Base-by-base conservation (phyloP, 2,113 vertebrate species). In the Triplophysa tibetana region DNA sequence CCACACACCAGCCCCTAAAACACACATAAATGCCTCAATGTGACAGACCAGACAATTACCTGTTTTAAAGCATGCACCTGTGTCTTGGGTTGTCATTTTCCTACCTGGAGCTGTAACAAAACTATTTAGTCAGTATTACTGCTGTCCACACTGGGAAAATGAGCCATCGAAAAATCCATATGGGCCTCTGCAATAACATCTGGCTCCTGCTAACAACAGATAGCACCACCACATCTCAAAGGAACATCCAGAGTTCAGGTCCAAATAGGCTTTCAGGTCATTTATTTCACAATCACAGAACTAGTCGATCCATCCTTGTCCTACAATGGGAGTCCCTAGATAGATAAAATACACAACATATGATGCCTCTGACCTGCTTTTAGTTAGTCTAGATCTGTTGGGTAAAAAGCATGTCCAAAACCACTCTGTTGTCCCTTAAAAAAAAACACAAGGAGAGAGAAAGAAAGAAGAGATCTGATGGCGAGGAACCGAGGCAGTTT, bases 201-300 rank as follows among this genome's bases (percentile, higher is more conserved):
- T 74, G 69, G 74, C 69, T 21, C 64, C 3, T 23, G n/a, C 11
- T 76, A 45, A 70, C 58, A 66, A 67, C 7, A 52, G 52, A 50
- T 10, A 82, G 29, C 33, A 56, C 11, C 11, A 50, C 3, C 8
- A 52, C 4, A 29, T 26, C 16, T 21, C 54, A 19, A 23, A 70
- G 52, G 12, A 68, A 48, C 43, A 16, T 68, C 21, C 67, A 16
- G 48, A 13, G 45, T 60, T 74, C 48, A 17, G 58, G 63, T 79
- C 68, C 80, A 83, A 67, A 84, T 75, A 76, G 75, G 68, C 45
- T 69, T 56, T 56, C 26, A 69, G 50, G 62, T 69, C 61, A 33
- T 83, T 75, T 64, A 85, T 84, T 82, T 87, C 85, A 83, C 83
- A 85, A 86, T 67, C 70, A 29, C 74, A 74, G 54, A 62, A 38